phyloP scores from a whole-genome alignment of 2,797 vertebrate genomes.

The Molothrus ater region DNA sequence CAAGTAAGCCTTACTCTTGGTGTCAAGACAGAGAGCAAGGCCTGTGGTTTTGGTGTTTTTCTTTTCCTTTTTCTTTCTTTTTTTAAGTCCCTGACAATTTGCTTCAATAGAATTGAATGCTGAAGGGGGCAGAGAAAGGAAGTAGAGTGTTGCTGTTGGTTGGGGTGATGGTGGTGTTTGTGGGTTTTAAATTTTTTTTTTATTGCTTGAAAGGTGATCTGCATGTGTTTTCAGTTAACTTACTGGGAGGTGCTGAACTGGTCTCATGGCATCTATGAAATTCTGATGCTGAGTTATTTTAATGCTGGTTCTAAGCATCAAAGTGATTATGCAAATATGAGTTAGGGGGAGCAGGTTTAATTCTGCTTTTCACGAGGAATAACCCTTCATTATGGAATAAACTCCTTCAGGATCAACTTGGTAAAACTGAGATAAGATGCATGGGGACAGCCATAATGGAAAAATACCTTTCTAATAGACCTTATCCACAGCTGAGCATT shows the following conservation, averaged over 20 bases:
- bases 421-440: not conserved
- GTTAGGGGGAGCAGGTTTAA: not conserved
- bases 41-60: not conserved
- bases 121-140: not conserved
- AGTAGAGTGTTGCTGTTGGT: not conserved
- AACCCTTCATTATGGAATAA: not conserved
- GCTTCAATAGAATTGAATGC: not conserved
- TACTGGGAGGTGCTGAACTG: not conserved
- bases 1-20: not conserved
- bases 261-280: not conserved
- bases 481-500: not conserved
- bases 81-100: not conserved
- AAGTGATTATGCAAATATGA: not conserved
- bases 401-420: not conserved
- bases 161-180: not conserved
- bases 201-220: not conserved
- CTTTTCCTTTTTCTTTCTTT: too few relatives aligned
- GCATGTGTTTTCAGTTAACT: not conserved
- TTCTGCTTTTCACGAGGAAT: not conserved
- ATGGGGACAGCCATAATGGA: not conserved
- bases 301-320: not conserved
- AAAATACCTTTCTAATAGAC: not conserved
- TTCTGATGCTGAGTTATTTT: not conserved
- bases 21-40: not conserved
- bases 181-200: not conserved